phyloP scores from a whole-genome alignment of 2,113 vertebrate genomes.

The Xenopus borealis region DNA sequence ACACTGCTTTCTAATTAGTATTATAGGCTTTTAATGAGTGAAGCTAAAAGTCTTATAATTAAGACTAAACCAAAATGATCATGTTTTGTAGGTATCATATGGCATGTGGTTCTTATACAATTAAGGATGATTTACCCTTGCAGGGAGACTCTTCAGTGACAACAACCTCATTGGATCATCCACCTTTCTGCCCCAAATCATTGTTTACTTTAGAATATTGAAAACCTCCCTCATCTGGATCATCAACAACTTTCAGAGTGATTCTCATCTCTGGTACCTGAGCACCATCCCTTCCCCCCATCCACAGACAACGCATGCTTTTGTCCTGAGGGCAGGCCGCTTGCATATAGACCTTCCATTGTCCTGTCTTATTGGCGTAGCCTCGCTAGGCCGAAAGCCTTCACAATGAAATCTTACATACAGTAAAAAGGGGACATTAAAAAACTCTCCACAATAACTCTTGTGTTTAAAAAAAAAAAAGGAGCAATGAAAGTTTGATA shows the following conservation, averaged over 20 bases:
- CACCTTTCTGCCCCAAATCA: too few species aligned
- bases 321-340: conserved; percentile 51
- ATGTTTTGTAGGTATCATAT: too few species aligned
- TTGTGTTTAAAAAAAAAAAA: conserved; percentile 71
- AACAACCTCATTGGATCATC: too few species aligned
- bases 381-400: conserved; percentile 61
- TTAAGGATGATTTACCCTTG: too few species aligned
- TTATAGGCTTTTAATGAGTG: background rate
- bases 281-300: conserved; percentile 24
- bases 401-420: conserved; percentile 70
- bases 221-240: conserved; percentile 10
- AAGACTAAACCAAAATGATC: background rate
- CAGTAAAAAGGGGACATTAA: conserved; percentile 63
- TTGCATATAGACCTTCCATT: conserved; percentile 56
- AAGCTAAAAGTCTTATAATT: background rate
- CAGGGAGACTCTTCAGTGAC: too few species aligned
- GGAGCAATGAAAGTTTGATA: conserved; percentile 86
- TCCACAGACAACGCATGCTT: conserved; percentile 48
- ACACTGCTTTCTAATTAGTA: background rate
- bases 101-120: too few species aligned
- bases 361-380: conserved; percentile 51
- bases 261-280: conserved; percentile 33
- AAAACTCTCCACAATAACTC: conserved; percentile 74
- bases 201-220: too few species aligned
- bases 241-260: conserved; percentile 5